These are phyloP conservation scores for Platerodrilus igneus DNA, from an alignment of 2,888 invertebrate genomes.

Conservation along the genomic window DNA sequence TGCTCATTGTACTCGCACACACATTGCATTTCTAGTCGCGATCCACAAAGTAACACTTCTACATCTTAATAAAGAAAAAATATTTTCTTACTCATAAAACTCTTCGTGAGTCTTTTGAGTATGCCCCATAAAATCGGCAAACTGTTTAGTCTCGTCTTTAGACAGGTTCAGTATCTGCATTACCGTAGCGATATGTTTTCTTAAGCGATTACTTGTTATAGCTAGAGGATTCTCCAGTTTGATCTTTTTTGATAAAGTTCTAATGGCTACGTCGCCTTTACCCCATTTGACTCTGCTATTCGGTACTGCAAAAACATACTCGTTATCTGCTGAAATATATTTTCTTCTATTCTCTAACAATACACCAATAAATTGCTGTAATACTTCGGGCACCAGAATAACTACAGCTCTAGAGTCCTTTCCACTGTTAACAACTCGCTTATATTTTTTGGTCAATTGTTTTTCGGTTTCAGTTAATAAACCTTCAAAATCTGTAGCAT, in stretches of 20 bases:
- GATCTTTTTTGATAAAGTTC: constrained; percentile 27
- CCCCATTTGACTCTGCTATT: constrained; percentile 30
- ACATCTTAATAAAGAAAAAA: too few relatives aligned
- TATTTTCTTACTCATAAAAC: constrained; percentile 23
- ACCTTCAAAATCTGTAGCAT: constrained; percentile 28
- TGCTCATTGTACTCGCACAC: too few relatives aligned
- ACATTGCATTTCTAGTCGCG: neutral
- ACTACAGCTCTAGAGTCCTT: constrained; percentile 32
- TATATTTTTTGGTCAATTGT: constrained; percentile 28
- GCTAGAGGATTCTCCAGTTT: constrained; percentile 25
- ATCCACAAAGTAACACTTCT: neutral
- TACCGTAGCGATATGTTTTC: constrained; percentile 33
- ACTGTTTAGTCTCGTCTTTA: constrained; percentile 23
- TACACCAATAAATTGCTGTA: constrained; percentile 26
- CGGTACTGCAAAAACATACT: constrained; percentile 31
- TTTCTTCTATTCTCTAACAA: constrained; percentile 27
- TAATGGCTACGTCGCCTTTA: constrained; percentile 31
- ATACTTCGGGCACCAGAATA: constrained; percentile 28
- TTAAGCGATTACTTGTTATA: constrained; percentile 30
- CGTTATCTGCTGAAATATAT: constrained; percentile 29
- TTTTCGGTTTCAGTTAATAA: constrained; percentile 26
- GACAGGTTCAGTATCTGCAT: constrained; percentile 30
- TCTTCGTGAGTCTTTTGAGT: constrained; percentile 26
- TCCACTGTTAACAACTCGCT: constrained; percentile 30
- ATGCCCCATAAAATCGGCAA: constrained; percentile 25